Conservation (phyloP, 2,797 vertebrate species). For the Silurus lanzhouensis region DNA sequence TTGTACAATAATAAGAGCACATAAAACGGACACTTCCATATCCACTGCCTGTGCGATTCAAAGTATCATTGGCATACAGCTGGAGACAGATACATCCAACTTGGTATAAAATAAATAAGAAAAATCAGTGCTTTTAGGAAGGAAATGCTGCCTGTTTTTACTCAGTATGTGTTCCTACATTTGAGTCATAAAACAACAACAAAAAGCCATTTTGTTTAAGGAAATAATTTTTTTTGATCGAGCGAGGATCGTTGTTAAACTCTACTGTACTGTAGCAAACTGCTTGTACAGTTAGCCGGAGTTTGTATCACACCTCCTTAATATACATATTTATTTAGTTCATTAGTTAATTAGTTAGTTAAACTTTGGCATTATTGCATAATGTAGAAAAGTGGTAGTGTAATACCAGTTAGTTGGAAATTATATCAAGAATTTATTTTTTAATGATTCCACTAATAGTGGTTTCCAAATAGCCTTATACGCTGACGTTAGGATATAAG, state of each 20-base stretch:
- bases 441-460: background rate
- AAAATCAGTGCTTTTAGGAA: conserved; percentile 36
- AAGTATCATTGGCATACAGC: conserved; percentile 60
- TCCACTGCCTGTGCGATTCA: conserved; percentile 13
- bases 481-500: conserved; percentile 21
- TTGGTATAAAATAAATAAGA: conserved; percentile 45
- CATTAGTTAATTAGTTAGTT: background rate
- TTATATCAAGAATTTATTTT: background rate
- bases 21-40: background rate
- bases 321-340: conserved; percentile 41
- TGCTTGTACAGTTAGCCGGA: background rate
- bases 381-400: background rate
- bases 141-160: background rate
- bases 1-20: background rate
- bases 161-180: background rate
- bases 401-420: conserved; percentile 10
- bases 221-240: background rate
- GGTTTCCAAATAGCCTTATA: background rate
- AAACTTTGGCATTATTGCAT: background rate
- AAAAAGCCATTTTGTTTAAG: background rate
- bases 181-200: background rate
- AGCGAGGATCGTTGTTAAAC: background rate
- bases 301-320: conserved; percentile 60
- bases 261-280: background rate
- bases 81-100: conserved; percentile 29